Conservation (phyloP, 2,113 vertebrate species). For the rat (Rattus norvegicus) region DNA sequence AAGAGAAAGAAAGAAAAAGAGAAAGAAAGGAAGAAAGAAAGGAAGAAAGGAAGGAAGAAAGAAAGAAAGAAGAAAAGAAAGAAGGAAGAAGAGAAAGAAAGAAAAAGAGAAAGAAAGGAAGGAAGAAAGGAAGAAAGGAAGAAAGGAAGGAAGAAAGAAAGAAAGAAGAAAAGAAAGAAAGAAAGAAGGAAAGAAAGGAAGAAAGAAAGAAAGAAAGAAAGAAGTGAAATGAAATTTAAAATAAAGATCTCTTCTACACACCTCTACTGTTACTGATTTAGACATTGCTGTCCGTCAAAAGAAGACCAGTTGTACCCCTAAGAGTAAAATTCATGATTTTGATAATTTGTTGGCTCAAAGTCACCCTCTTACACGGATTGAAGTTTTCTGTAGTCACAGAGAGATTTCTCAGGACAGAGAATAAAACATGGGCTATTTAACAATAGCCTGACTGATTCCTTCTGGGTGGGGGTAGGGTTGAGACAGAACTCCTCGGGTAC, state of each 20-base stretch:
- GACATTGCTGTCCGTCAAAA: not conserved
- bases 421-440: not conserved
- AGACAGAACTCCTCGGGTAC: not conserved
- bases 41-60: no score
- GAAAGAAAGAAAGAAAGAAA: not conserved
- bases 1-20: no score
- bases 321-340: slow-evolving; percentile 14
- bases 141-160: not conserved
- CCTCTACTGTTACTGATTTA: not conserved
- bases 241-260: not conserved
- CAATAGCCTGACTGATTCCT: not conserved
- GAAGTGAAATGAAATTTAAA: not conserved
- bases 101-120: not conserved
- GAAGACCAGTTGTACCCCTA: not conserved
- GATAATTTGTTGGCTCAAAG: not conserved
- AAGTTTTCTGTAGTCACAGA: slow-evolving; percentile 18
- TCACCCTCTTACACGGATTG: not conserved
- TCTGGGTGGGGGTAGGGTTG: not conserved
- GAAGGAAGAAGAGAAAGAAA: no score
- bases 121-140: not conserved
- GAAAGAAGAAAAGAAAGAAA: not conserved
- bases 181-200: not conserved
- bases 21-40: no score
- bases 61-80: no score
- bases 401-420: not conserved